Conservation (phyloP, 2,113 vertebrate genomes). For the Bos taurus region DNA sequence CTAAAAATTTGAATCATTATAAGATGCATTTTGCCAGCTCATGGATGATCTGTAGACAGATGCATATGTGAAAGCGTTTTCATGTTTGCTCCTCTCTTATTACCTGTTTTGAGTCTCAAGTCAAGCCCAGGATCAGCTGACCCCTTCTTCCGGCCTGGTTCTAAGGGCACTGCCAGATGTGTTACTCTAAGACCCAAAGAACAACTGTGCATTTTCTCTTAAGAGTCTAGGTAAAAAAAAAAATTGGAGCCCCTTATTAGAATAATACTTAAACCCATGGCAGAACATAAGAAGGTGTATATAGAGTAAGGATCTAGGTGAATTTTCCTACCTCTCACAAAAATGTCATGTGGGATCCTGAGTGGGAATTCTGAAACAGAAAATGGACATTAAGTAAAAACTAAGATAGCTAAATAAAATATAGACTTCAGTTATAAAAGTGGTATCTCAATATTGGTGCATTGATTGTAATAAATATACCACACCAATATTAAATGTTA, state of each 20-base stretch:
- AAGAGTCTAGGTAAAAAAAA: not conserved
- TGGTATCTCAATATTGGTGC: not conserved
- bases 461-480: not conserved
- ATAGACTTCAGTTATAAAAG: not conserved
- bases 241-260: not conserved
- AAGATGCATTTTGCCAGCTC: not conserved
- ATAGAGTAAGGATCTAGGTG: not conserved
- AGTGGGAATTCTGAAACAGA: not conserved
- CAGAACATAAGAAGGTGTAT: not conserved
- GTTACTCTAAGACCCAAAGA: conserved; percentile 15
- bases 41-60: not conserved
- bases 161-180: not conserved
- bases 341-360: not conserved
- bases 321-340: not conserved
- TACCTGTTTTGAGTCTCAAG: not conserved
- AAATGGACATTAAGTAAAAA: not conserved
- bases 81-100: not conserved
- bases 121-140: not conserved
- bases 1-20: not conserved
- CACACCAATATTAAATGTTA: not conserved
- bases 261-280: not conserved
- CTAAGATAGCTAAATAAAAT: not conserved
- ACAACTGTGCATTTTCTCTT: not conserved
- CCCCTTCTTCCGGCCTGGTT: not conserved
- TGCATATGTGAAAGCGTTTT: not conserved